A percentile compares a stretch with the other conserved stretches of the same genome.
Evolutionary conservation across 2,888 invertebrate genomes (phyloP).

Genomic region (Cenopis cana): DNA sequence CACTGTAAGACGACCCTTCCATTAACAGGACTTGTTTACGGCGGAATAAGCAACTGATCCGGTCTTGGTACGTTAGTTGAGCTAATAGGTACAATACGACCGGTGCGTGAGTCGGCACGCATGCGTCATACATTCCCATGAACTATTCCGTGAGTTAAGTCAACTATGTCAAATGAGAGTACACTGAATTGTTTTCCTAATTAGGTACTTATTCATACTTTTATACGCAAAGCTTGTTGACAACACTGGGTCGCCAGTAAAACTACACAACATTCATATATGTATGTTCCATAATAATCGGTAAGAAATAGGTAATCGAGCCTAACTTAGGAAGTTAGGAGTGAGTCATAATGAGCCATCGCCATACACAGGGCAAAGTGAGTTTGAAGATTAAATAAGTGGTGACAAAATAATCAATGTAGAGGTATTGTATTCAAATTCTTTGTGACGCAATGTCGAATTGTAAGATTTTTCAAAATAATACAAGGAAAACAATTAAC

Average conservation of each 20-base stretch:
- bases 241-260: not conserved
- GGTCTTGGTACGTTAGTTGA: slow-evolving; percentile 16
- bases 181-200: slow-evolving; percentile 6
- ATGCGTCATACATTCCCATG: slow-evolving; percentile 57
- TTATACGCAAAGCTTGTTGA: not conserved
- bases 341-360: slow-evolving; percentile 35
- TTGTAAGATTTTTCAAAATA: not conserved
- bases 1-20: slow-evolving; percentile 8
- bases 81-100: not conserved
- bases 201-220: slow-evolving; percentile 9
- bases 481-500: slow-evolving; percentile 9
- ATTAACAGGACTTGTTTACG: not conserved
- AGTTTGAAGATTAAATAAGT: slow-evolving; percentile 25
- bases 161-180: slow-evolving; percentile 42
- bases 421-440: slow-evolving; percentile 33
- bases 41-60: not conserved
- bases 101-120: slow-evolving; percentile 32
- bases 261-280: too few species aligned
- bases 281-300: not conserved
- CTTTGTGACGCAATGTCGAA: slow-evolving; percentile 16
- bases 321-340: slow-evolving; percentile 12
- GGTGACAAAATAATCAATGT: slow-evolving; percentile 5
- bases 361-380: slow-evolving; percentile 19
- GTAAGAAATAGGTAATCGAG: not conserved
- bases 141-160: slow-evolving; percentile 48